These are phyloP conservation scores for Tineola bisselliella DNA, from an alignment of 2,888 invertebrate genomes.

Conservation along the genomic window DNA sequence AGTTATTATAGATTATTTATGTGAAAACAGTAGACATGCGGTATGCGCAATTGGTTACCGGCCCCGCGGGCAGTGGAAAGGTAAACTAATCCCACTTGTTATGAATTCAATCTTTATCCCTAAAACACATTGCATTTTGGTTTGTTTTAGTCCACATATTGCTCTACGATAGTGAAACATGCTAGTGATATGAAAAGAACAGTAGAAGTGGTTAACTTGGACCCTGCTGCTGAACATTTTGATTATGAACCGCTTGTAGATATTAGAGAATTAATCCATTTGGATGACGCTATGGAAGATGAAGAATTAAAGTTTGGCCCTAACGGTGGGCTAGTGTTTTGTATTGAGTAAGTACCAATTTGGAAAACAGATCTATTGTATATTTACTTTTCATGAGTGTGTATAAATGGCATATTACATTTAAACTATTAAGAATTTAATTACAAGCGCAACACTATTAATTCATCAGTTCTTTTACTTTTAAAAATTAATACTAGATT, in stretches of 20 bases:
- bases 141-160: constrained; percentile 87
- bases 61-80: constrained; percentile 98
- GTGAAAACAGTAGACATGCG: constrained; percentile 73
- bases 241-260: constrained; percentile 88
- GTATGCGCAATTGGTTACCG: constrained; percentile 95
- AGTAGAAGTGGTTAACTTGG: constrained; percentile 92
- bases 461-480: too few relatives aligned
- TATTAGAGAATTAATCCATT: constrained; percentile 87
- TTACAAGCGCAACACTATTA: too few relatives aligned
- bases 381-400: too few relatives aligned
- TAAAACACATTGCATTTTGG: background rate
- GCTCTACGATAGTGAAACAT: constrained; percentile 87
- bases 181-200: constrained; percentile 77
- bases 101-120: background rate
- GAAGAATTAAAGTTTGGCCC: constrained; percentile 94
- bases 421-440: too few relatives aligned
- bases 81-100: constrained; percentile 46
- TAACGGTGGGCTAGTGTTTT: constrained; percentile 95
- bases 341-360: constrained; percentile 78
- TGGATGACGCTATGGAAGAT: constrained; percentile 98
- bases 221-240: constrained; percentile 98
- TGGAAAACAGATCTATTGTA: too few relatives aligned
- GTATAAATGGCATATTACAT: too few relatives aligned
- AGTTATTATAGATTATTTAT: too few relatives aligned
- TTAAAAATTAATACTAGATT: too few relatives aligned